Evolutionary conservation across 2,888 invertebrate genomes (phyloP).

Genomic region (Ophion slaviceki): DNA sequence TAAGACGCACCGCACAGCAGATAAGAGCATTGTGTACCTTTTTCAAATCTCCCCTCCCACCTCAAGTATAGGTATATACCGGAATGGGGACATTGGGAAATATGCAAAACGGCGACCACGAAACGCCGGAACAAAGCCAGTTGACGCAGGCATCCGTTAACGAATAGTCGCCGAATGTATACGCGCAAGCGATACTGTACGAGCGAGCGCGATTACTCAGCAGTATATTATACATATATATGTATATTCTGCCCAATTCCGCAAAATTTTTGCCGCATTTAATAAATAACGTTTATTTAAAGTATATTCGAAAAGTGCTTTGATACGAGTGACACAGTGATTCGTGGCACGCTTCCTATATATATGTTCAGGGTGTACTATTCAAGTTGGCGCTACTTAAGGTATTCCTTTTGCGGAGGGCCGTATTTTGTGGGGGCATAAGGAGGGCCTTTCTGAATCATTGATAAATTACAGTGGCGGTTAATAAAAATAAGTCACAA

Average conservation of each 20-base stretch:
- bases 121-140: constrained; percentile 4
- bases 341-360: background rate
- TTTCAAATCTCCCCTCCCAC: background rate
- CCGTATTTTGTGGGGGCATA: too few relatives aligned
- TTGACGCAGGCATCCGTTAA: background rate
- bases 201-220: background rate
- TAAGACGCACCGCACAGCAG: background rate
- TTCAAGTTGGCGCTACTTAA: background rate
- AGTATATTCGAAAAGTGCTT: background rate
- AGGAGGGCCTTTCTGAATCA: too few relatives aligned
- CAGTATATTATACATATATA: background rate
- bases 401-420: too few relatives aligned
- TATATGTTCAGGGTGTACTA: background rate
- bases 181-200: background rate
- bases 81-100: background rate
- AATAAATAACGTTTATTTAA: background rate
- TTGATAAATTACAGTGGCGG: too few relatives aligned
- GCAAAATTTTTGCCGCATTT: background rate
- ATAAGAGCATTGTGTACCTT: constrained; percentile 12
- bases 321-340: background rate
- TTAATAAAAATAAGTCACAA: too few relatives aligned
- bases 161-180: constrained; percentile 2
- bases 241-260: background rate
- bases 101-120: background rate
- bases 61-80: background rate